Conservation (phyloP, 2,797 vertebrate species). For the Falco concolor region DNA sequence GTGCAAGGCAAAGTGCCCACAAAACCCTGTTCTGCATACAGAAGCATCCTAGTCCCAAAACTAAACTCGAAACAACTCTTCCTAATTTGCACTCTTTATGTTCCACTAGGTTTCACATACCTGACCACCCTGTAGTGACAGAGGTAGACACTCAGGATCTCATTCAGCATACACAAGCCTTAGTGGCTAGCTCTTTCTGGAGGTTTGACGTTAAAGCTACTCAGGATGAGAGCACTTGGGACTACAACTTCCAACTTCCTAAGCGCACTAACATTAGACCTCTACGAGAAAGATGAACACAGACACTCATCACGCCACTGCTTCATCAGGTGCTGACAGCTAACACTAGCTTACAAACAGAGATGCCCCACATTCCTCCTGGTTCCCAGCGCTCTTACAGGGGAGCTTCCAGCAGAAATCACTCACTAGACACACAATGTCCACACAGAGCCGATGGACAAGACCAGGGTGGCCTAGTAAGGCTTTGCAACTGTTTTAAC, state of each 20-base stretch:
- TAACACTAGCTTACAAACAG: neutral
- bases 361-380: neutral
- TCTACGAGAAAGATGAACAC: neutral
- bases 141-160: neutral
- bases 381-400: neutral
- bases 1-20: neutral
- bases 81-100: neutral
- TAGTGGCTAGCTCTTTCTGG: neutral
- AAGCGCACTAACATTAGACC: neutral
- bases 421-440: neutral
- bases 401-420: neutral
- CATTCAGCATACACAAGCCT: neutral
- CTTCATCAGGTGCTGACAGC: neutral
- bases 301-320: neutral
- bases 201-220: neutral
- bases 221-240: neutral
- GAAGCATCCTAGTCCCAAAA: neutral
- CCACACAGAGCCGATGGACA: accelerated
- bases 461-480: neutral
- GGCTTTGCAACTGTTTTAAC: neutral
- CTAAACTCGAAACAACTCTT: neutral
- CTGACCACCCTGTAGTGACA: neutral
- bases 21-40: accelerated
- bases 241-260: neutral
- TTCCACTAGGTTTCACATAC: neutral